Evolutionary conservation across 2,888 invertebrate species (phyloP).

Genomic region (Axea sp.): DNA sequence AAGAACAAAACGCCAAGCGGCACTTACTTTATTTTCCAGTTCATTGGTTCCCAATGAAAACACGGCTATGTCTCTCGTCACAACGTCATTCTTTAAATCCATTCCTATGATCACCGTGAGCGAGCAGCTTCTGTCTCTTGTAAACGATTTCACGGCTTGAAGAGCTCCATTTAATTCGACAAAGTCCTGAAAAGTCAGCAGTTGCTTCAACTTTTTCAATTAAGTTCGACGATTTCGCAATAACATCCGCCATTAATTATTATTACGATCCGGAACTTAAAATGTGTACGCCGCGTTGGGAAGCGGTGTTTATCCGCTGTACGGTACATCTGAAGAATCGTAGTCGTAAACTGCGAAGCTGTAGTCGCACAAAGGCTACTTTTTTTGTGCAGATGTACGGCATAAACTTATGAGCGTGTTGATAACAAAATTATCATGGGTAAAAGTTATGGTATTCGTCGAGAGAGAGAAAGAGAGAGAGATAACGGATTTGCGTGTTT

Average conservation of each 20-base stretch:
- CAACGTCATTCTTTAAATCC: conserved; percentile 79
- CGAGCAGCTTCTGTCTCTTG: conserved; percentile 77
- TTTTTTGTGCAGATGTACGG: too few species aligned
- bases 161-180: conserved; percentile 80
- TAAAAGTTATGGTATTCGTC: too few species aligned
- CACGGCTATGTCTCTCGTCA: conserved; percentile 83
- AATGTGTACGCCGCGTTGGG: too few species aligned
- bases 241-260: conserved; percentile 43
- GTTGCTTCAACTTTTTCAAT: conserved; percentile 65
- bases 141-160: conserved; percentile 81
- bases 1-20: conserved; percentile 34
- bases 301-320: too few species aligned
- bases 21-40: conserved; percentile 71
- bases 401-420: too few species aligned
- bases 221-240: conserved; percentile 55
- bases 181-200: conserved; percentile 79
- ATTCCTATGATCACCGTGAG: conserved; percentile 84
- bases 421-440: too few species aligned
- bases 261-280: neutral
- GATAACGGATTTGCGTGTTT: too few species aligned
- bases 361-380: too few species aligned
- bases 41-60: conserved; percentile 74
- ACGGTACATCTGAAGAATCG: too few species aligned
- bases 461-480: too few species aligned
- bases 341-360: too few species aligned